Conservation (phyloP, 1,140 invertebrate species). For the Zophobas morio region DNA sequence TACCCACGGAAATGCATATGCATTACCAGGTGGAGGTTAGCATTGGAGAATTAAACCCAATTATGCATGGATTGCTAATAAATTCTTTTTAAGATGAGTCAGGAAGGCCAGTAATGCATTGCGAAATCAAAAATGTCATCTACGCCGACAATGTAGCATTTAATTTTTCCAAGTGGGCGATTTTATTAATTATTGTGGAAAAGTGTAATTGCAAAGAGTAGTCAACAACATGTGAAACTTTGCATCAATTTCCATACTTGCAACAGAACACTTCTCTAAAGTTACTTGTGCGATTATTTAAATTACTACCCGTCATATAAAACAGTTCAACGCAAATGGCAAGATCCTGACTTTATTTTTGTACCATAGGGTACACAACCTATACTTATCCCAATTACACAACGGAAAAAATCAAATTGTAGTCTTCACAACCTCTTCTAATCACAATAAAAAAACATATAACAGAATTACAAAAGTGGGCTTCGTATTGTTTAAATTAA, state of each 20-base stretch:
- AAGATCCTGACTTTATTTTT: constrained; percentile 35
- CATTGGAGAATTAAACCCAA: constrained; percentile 1
- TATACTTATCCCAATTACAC: constrained; percentile 34
- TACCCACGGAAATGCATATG: constrained; percentile 10
- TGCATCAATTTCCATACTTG: not conserved
- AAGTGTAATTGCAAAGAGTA: too few relatives aligned
- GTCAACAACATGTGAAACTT: not conserved
- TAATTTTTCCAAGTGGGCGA: constrained; percentile 11
- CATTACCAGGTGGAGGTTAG: constrained; percentile 2
- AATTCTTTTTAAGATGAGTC: constrained; percentile 23
- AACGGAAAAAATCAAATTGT: constrained; percentile 26
- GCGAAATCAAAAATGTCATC: constrained; percentile 19
- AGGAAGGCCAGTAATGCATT: not conserved
- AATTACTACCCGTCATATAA: constrained; percentile 8
- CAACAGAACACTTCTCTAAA: not conserved
- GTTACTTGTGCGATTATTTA: constrained; percentile 5
- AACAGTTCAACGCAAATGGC: constrained; percentile 17
- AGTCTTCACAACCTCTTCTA: constrained; percentile 5
- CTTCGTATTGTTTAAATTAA: constrained; percentile 26
- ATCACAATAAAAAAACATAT: not conserved
- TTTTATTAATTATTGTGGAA: not conserved
- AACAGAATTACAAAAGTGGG: not conserved
- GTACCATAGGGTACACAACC: constrained; percentile 3
- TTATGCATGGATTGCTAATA: not conserved
- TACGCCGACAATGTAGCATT: not conserved